phyloP scores from a whole-genome alignment of 2,113 vertebrate species.

The Aspiorhynchus laticeps region DNA sequence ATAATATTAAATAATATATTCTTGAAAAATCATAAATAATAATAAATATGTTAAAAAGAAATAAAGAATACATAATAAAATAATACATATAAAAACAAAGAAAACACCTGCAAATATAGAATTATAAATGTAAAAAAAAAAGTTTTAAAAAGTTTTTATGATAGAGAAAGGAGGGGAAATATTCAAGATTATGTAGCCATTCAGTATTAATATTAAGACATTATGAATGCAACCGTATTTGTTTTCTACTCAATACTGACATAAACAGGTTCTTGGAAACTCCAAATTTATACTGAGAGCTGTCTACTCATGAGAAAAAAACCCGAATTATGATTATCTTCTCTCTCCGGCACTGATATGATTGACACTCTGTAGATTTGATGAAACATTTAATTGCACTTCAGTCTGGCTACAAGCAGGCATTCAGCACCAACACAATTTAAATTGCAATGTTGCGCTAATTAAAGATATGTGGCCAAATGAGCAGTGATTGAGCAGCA shows the following conservation, averaged over 20 bases:
- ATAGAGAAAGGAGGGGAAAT: not conserved
- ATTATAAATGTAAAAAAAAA: too few relatives aligned
- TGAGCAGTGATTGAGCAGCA: not conserved
- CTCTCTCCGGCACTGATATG: not conserved
- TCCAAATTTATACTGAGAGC: not conserved
- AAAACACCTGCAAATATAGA: too few relatives aligned
- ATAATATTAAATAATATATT: not conserved
- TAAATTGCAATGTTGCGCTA: not conserved
- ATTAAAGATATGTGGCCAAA: conserved; percentile 1
- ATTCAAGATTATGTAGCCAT: not conserved
- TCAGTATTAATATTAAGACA: not conserved
- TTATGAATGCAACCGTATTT: not conserved
- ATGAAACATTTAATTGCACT: not conserved
- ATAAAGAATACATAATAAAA: too few relatives aligned
- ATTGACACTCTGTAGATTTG: not conserved
- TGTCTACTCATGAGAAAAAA: not conserved
- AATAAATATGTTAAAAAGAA: too few relatives aligned
- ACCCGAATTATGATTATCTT: not conserved
- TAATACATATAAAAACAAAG: too few relatives aligned
- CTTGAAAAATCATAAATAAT: too few relatives aligned
- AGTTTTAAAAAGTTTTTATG: not conserved
- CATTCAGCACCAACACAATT: not conserved
- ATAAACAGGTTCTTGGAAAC: not conserved
- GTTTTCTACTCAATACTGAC: not conserved
- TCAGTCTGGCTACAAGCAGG: not conserved